These are phyloP conservation scores for Camponotus fellah DNA, from an alignment of 2,888 invertebrate genomes.

Conservation along the genomic window DNA sequence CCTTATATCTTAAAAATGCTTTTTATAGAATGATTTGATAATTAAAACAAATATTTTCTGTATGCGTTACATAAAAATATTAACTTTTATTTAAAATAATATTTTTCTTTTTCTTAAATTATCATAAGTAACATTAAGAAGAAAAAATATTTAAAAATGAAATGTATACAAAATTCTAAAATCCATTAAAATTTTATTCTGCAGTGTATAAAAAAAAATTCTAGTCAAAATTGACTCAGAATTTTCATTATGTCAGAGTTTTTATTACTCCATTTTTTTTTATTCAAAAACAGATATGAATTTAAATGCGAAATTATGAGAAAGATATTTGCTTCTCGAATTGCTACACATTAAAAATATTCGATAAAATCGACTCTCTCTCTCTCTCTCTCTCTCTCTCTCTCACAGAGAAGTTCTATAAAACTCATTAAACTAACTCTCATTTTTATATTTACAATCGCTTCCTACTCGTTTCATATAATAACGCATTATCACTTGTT, in stretches of 20 bases:
- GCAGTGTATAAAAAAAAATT: no score
- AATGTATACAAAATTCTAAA: no score
- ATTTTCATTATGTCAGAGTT: no score
- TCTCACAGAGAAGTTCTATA: no score
- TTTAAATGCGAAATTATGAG: neutral
- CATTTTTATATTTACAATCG: neutral
- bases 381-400: no score
- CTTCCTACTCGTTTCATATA: neutral
- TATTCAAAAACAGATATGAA: neutral
- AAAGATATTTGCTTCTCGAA: neutral
- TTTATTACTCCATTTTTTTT: neutral
- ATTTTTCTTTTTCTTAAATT: neutral
- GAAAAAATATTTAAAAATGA: neutral
- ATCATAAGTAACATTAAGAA: neutral
- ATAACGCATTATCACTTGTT: neutral
- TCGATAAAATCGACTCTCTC: neutral
- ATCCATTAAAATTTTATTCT: no score
- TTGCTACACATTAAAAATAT: slow-evolving; percentile 2
- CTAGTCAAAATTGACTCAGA: no score
- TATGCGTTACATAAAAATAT: no score
- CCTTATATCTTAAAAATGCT: no score
- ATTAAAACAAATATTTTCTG: no score
- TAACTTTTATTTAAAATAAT: neutral
- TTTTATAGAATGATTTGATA: no score
- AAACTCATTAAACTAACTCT: neutral